Conservation (phyloP, 2,888 invertebrate genomes). For the Argyresthia albistria region DNA sequence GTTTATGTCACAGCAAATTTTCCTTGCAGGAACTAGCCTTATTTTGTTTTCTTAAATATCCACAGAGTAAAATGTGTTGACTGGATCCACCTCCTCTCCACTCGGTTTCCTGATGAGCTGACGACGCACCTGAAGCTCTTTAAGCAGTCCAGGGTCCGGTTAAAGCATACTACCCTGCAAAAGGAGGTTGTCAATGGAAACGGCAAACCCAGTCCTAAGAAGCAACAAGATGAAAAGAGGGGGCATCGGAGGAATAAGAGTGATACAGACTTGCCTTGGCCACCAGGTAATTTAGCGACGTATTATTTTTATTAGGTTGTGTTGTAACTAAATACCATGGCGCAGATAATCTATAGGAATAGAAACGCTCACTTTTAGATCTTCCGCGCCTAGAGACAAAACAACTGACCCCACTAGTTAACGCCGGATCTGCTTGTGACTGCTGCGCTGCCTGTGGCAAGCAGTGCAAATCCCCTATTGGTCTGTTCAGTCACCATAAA, state of each 20-base stretch:
- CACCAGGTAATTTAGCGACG: slow-evolving; percentile 48
- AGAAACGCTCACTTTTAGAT: no score
- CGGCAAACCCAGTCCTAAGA: slow-evolving; percentile 48
- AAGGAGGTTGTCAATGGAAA: slow-evolving; percentile 56
- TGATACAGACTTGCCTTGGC: slow-evolving; percentile 81
- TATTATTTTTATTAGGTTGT: no score
- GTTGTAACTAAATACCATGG: no score
- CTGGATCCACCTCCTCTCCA: slow-evolving; percentile 91
- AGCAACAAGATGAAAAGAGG: slow-evolving; percentile 56
- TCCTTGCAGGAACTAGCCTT: no score
- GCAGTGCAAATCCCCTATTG: no score
- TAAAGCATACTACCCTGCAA: slow-evolving; percentile 56
- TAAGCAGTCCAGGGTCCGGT: slow-evolving; percentile 79
- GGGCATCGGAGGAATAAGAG: slow-evolving; percentile 80
- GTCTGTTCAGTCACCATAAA: no score
- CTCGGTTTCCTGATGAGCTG: slow-evolving; percentile 89
- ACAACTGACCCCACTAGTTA: no score
- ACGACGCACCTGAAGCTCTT: slow-evolving; percentile 91
- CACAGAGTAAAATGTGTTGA: slow-evolving; percentile 84
- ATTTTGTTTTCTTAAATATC: slow-evolving; percentile 8
- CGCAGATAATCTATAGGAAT: no score
- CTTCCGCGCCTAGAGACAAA: no score
- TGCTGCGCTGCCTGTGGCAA: no score
- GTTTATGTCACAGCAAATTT: no score
- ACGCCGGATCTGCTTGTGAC: no score